Evolutionary conservation across 2,113 vertebrate species (phyloP), one percentile per base, ranked within the genome.

Genomic region (Neoarius graeffei): DNA sequence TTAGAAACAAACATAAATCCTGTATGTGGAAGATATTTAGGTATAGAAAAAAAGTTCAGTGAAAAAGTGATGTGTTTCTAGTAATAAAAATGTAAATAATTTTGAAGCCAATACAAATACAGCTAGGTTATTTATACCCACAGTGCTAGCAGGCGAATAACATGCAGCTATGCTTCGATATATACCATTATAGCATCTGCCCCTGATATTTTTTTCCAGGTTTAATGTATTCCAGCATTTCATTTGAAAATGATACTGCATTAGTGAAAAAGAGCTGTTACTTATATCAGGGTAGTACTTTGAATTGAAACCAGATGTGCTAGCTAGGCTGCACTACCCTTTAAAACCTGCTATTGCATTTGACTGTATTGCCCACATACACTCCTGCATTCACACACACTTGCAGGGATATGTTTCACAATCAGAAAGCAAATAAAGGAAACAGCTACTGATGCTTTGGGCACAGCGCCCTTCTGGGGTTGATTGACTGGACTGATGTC

Each of bases 401-500:
- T n/a, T 79, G 25, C 69, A 77, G 17, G 17, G n/a, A 77, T 77
- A 17, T 54, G 69, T 81, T 86, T 86, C 19, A 86, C 7, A 80
- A 60, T 62, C 62, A 83, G 42, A 84, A 42, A 87, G 30, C 17
- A 20, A 30, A 69, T 42, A 84, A 60, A 54, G 57, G 67, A 89
- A 83, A 48, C 74, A 76, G 50, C 69, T 85, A 83, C 54, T 87
- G 59, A 67, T 84, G 84, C 85, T 66, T 52, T 73, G 66, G 86
- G 86, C 86, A 50, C 8, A 25, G 56, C 88, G 19, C 67, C 74
- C 87, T 80, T 90, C 77, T 88, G 85, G 81, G 23, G 52, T 86
- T 91, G 85, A 91, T 81, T 82, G 81, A 85, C 77, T 86, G 50
- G 19, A 54, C 54, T 88, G 85, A 86, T 71, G 74, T 86, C 77